Evolutionary conservation across 2,797 vertebrate genomes (phyloP), one percentile per base, ranked within the genome.

Genomic region (Geotria australis): DNA sequence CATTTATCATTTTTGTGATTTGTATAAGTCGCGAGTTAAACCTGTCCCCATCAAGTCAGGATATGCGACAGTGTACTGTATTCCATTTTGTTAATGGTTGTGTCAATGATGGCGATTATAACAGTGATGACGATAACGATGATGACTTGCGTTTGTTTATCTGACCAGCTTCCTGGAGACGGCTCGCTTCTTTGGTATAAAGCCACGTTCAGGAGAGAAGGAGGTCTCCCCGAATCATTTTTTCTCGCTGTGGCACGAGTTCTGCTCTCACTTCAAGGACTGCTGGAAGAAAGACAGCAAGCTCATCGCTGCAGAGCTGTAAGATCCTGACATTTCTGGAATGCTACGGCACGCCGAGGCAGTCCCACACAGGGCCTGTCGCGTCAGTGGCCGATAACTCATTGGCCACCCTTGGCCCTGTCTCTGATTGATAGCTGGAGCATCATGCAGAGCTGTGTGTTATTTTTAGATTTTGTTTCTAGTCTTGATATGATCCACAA

Each of bases 241-340:
- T 68, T 96, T 95, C 72, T 76, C 77, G 56, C 65, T 85, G 67
- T 96, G 88, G 86, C 81, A 94, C 53, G 88, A 96, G 70, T 96
- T 96, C 71, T 84, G 82, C 61, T 82, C 83, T 3, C 83, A 96
- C 69, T 94, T 95, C 68, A 96, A 94, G 74, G 85, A 91, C 49
- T 76, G 74, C 59, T 93, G 88, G 86, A 95, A 95, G 71, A 91
- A 81, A 61, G 83, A 95, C 70, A 95, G 86, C 70, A 93, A 83
- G 69, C 65, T 73, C 60, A 83, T 95, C 70, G 74, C 94, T 46
- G 79, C 85, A 69, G 85, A 94, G 67, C 83, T 82, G 89, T 89
- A 73, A 45, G 53, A 63, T 46, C 64, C 60, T 57, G 66, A 68
- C 63, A 61, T 65, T 69, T 72, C 57, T 64, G 65, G 59, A 66